phyloP scores from a whole-genome alignment of 1,140 invertebrate genomes.

The Drosophila nasuta region DNA sequence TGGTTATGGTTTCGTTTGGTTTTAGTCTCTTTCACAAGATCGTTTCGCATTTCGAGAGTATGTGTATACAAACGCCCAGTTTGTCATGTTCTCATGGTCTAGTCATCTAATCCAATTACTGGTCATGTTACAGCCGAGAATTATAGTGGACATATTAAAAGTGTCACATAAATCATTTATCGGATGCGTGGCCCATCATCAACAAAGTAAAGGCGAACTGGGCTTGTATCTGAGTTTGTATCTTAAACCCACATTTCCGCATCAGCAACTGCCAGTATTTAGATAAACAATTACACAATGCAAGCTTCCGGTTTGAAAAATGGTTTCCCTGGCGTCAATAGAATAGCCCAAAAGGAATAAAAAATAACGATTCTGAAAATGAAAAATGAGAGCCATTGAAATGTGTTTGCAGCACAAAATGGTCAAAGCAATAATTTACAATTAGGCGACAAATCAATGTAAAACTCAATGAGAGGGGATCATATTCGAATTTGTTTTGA shows the following conservation, averaged over 20 bases:
- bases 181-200: conserved; percentile 41
- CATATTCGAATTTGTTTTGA: neutral
- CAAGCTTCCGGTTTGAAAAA: conserved; percentile 56
- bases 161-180: conserved; percentile 73
- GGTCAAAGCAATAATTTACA: conserved; percentile 60
- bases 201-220: neutral
- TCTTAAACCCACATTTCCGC: conserved; percentile 41
- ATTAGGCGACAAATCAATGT: conserved; percentile 59
- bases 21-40: conserved; percentile 1
- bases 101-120: conserved; percentile 54
- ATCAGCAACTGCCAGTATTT: conserved; percentile 42
- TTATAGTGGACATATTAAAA: conserved; percentile 40
- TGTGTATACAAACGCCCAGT: conserved; percentile 20
- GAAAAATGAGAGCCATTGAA: conserved; percentile 46
- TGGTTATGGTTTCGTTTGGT: neutral
- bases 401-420: conserved; percentile 46
- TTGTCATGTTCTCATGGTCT: conserved; percentile 20
- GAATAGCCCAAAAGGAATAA: neutral
- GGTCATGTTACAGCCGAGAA: conserved; percentile 17
- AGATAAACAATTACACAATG: conserved; percentile 61
- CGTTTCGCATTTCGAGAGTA: conserved; percentile 10
- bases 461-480: conserved; percentile 7
- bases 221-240: conserved; percentile 1
- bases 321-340: conserved; percentile 25
- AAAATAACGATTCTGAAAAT: conserved; percentile 39